Base-by-base conservation (phyloP, 2,797 vertebrate genomes). In the Notamacropus eugenii region DNA sequence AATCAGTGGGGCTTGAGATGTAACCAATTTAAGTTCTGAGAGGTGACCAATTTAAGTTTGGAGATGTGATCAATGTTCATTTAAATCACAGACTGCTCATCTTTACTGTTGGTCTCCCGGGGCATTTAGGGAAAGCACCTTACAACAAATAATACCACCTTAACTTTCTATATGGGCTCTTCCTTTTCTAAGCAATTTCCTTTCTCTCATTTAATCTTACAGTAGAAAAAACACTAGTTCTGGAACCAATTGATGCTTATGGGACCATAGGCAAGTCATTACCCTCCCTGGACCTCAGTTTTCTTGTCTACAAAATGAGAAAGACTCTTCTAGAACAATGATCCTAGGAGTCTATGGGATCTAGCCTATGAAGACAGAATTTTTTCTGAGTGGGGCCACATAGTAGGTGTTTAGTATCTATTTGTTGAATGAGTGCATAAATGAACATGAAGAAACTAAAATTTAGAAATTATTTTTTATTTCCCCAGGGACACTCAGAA, bases 41-140 rank as follows among this genome's bases (percentile, higher is more conserved):
- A 96, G 82, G 52, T 3, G 94, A 96, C 22, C 90, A 94, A 94
- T 91, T 55, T 50, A 82, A 95, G 97, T 97, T 98, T 9, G 40
- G 91, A 97, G 95, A 96, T 91, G 52, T 2, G 94, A 96, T 16
- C 82, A 95, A 94, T 91, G 34, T 50, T 50, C 56, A 94, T 97
- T 96, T 97, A 97, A 98, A 98, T 98, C 97, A 98, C 94, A 96
- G 93, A 98, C 97, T 97, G 91, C 96, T 95, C 95, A 97, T 97
- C 96, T 31, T 55, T 90, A 92, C 95, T 98, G 59, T 56, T 55
- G 95, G 94, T 90, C 96, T 94, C 96, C 92, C 97, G 97, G 95
- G 92, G 94, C 96, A 96, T 97, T 93, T 91, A 98, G 97, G 97
- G 98, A 98, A 98, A 98, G 96, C 97, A 98, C 98, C 98, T 97